A percentile compares a stretch with the other conserved stretches of the same genome.
Conservation (phyloP, 2,113 vertebrate genomes). For the Trematocara stigmaticum region DNA sequence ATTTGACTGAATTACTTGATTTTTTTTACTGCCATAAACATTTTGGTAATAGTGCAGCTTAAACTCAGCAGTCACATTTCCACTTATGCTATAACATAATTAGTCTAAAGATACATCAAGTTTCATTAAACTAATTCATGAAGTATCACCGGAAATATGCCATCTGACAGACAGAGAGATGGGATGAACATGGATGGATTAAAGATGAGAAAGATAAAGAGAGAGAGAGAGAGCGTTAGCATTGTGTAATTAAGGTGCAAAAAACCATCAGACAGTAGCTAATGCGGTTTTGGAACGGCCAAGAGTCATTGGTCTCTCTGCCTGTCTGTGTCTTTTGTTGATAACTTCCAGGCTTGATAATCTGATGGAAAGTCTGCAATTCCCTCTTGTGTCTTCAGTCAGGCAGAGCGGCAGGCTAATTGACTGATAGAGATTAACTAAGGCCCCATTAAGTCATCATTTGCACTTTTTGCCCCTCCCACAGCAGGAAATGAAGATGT, state of each 20-base stretch:
- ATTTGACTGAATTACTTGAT: background rate
- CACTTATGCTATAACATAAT: background rate
- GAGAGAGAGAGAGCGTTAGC: background rate
- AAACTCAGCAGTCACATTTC: background rate
- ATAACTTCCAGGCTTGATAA: constrained; percentile 4
- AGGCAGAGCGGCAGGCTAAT: constrained; percentile 33
- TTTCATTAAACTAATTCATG: background rate
- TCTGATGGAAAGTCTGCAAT: constrained; percentile 13
- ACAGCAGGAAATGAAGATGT: constrained; percentile 13
- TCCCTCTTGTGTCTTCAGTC: constrained; percentile 25
- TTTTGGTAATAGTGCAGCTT: background rate
- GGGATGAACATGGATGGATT: background rate
- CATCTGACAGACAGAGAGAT: background rate
- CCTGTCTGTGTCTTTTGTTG: background rate
- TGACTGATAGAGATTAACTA: constrained; percentile 46
- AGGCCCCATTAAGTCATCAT: constrained; percentile 40
- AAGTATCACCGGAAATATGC: background rate
- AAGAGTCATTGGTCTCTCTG: background rate
- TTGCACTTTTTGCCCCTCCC: background rate
- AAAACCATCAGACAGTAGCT: constrained; percentile 14
- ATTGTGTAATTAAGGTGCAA: background rate
- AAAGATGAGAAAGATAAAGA: background rate
- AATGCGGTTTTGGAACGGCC: background rate
- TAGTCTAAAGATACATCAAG: background rate
- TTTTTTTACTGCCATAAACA: background rate